These are phyloP conservation scores for Rhineura floridana DNA, from an alignment of 2,113 vertebrate species.

Conservation along the genomic window DNA sequence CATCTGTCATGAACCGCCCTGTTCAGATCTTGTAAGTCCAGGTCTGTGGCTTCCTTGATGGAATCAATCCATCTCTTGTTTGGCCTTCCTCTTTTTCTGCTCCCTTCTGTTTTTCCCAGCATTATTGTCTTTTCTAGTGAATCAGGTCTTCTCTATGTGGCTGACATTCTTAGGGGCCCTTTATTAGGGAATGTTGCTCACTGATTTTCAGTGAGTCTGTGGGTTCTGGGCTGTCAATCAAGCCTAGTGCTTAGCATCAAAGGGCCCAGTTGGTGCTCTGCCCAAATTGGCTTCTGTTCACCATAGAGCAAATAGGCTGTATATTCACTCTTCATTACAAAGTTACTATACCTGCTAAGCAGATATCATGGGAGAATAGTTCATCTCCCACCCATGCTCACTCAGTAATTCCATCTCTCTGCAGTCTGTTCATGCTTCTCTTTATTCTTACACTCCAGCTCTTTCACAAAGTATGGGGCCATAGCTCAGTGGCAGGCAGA, in stretches of 20 bases:
- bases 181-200: background rate
- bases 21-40: no score
- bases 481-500: background rate
- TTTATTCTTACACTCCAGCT: background rate
- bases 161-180: background rate
- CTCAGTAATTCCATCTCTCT: background rate
- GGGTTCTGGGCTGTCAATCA: background rate
- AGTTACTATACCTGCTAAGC: background rate
- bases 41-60: no score
- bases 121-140: no score
- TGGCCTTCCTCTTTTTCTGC: no score
- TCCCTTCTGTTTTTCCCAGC: no score
- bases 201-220: accelerated
- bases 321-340: background rate
- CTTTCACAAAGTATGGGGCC: background rate
- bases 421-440: background rate
- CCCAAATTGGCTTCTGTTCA: background rate
- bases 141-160: no score
- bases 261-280: background rate
- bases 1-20: no score
- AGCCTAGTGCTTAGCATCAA: background rate
- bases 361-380: background rate
- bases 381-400: background rate
- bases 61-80: no score
- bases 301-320: background rate